Conservation (phyloP, 2,888 invertebrate genomes). For the Habroteleia sp. region DNA sequence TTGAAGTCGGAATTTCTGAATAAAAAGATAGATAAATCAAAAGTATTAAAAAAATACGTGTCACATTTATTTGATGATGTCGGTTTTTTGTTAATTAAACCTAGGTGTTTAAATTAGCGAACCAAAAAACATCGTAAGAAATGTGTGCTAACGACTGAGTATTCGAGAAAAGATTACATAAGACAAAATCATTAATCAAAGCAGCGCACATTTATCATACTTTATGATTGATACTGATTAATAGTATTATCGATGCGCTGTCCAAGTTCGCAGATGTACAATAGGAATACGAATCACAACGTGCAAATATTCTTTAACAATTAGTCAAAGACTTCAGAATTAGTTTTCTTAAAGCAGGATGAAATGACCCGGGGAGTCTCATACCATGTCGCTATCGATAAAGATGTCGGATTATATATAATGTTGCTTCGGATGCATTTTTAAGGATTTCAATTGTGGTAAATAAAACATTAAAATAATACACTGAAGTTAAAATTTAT, state of each 20-base stretch:
- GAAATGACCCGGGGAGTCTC: slow-evolving; percentile 7
- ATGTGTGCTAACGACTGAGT: slow-evolving; percentile 46
- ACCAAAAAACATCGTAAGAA: slow-evolving; percentile 19
- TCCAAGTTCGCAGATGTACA: slow-evolving; percentile 36
- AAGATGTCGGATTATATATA: slow-evolving; percentile 19
- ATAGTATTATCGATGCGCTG: slow-evolving; percentile 56
- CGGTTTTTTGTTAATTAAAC: slow-evolving; percentile 48
- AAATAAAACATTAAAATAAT: slow-evolving; percentile 7
- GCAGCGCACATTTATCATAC: slow-evolving; percentile 60
- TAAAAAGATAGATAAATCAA: slow-evolving; percentile 27
- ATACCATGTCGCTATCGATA: slow-evolving; percentile 23
- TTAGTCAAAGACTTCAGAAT: slow-evolving; percentile 55
- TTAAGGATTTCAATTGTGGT: not conserved
- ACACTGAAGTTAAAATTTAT: no score
- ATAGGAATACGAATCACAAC: slow-evolving; percentile 26
- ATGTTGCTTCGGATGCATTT: slow-evolving; percentile 6
- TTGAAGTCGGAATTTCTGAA: no score
- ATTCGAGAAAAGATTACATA: slow-evolving; percentile 50
- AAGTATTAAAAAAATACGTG: slow-evolving; percentile 30
- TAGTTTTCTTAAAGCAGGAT: slow-evolving; percentile 40
- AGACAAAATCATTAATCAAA: slow-evolving; percentile 61
- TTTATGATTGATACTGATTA: slow-evolving; percentile 64
- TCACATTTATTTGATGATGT: slow-evolving; percentile 28
- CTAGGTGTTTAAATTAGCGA: slow-evolving; percentile 50
- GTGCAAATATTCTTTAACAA: slow-evolving; percentile 58